These are phyloP conservation scores for Lepus americanus DNA, from an alignment of 2,113 vertebrate genomes.

Conservation along the genomic window DNA sequence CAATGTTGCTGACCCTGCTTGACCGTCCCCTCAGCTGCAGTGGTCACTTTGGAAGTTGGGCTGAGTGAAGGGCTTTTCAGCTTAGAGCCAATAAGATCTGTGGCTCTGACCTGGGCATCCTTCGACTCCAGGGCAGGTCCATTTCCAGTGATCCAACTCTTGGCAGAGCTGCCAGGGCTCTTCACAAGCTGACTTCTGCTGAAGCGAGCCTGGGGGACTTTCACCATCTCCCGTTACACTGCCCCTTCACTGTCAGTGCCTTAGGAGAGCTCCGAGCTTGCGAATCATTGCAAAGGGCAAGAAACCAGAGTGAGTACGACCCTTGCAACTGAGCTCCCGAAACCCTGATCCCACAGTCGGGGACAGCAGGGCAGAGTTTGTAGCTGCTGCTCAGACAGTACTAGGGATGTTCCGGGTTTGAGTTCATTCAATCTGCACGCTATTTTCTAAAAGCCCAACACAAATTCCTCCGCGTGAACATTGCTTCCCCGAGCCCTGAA, in stretches of 20 bases:
- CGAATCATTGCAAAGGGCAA: neutral
- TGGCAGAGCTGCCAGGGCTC: too few species aligned
- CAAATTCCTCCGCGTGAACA: neutral
- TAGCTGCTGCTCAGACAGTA: slow-evolving; percentile 10
- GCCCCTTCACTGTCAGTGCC: neutral
- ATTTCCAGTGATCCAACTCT: too few species aligned
- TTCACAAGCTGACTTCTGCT: too few species aligned
- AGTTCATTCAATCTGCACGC: neutral
- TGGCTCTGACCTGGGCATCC: too few species aligned
- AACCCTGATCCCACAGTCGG: neutral
- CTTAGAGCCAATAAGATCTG: too few species aligned
- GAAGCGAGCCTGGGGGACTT: neutral
- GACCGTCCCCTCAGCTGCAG: too few species aligned
- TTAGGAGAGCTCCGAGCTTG: slow-evolving; percentile 20
- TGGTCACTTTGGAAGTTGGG: too few species aligned
- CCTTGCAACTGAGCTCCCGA: slow-evolving; percentile 15
- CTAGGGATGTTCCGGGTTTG: slow-evolving; percentile 47
- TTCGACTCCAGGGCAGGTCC: too few species aligned
- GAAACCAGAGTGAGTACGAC: neutral
- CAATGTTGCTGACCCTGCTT: too few species aligned
- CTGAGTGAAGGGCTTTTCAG: too few species aligned
- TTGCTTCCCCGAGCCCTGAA: slow-evolving; percentile 5
- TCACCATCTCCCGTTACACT: neutral
- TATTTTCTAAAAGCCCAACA: slow-evolving; percentile 22
- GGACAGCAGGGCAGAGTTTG: neutral